Evolutionary conservation across 1,140 invertebrate species (phyloP), one percentile per base, ranked within the genome.

Genomic region (Leptinotarsa defecta): DNA sequence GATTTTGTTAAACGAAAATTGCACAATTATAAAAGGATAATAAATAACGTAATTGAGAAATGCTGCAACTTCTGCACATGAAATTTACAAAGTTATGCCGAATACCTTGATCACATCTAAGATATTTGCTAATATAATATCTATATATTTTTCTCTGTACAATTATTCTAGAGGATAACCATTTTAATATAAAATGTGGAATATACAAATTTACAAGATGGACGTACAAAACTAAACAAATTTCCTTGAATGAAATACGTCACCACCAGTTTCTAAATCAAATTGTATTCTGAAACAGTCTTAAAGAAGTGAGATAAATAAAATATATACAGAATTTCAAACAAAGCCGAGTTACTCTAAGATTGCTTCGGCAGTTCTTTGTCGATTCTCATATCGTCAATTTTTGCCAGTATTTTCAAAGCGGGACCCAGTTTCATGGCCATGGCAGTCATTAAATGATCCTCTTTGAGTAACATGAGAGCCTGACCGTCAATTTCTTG

Each of bases 401-500:
- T 95, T 82, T 91, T 92, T 17, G 95, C 94, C 79, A 96, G 95
- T 61, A 99, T 97, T 87, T 99, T 99, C 17, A 98, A 87, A 1
- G 96, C 96, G 0, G 96, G 96, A 2, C 96, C 97, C 0, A 98
- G 89, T 83, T 98, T 98, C 90, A 98, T 98, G 49, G 92, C 93
- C 91, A 99, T 96, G 4, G 95, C 94, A 43, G 93, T 93, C 89
- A 98, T 97, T 13, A 99, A 87, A 87, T 99, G 96, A 83, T 98
- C 96, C 76, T 96, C 96, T 84, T 96, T 96, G n/a, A 98, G 90
- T 64, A 98, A 87, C 88, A 98, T 91, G 22, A 99, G 85, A 6
- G 96, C 96, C 84, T 98, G 95, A 0, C 96, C 96, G 83, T 98
- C 96, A 78, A 99, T 98, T 86, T 98, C 96, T 84, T 98, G 96